Percentiles rank a stretch among this genome's conserved stretches.
These are phyloP conservation scores for Podargus strigoides DNA, from an alignment of 2,797 vertebrate genomes.

Conservation along the genomic window DNA sequence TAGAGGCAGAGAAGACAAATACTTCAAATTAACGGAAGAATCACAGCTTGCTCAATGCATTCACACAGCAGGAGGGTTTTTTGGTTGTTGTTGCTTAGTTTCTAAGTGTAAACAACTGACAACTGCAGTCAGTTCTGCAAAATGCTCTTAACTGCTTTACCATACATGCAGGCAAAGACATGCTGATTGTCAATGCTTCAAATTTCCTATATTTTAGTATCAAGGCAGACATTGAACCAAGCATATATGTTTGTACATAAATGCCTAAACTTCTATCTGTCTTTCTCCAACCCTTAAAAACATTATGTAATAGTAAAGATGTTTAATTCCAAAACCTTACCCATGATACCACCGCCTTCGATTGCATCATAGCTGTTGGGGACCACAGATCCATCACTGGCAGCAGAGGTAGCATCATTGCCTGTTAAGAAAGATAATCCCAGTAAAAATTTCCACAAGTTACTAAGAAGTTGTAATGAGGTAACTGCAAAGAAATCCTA, in stretches of 20 bases:
- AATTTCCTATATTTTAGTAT: not conserved
- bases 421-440: slow-evolving; percentile 46
- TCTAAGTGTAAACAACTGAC: not conserved
- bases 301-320: not conserved
- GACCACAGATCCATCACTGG: slow-evolving; percentile 75
- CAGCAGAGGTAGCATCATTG: slow-evolving; percentile 64
- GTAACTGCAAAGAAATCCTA: not conserved
- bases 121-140: not conserved
- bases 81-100: not conserved
- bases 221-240: not conserved
- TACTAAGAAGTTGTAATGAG: not conserved
- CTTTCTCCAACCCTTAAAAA: not conserved
- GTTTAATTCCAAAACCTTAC: slow-evolving; percentile 74
- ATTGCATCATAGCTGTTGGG: slow-evolving; percentile 86
- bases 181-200: not conserved
- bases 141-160: not conserved
- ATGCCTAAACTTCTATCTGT: not conserved
- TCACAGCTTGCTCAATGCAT: not conserved
- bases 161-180: not conserved
- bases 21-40: slow-evolving; percentile 21
- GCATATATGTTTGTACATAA: not conserved
- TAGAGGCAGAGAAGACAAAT: slow-evolving; percentile 61
- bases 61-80: not conserved
- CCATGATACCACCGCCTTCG: slow-evolving; percentile 84
- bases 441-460: not conserved